These are phyloP conservation scores for Lagodon rhomboides DNA, from an alignment of 2,797 vertebrate genomes.

Conservation along the genomic window DNA sequence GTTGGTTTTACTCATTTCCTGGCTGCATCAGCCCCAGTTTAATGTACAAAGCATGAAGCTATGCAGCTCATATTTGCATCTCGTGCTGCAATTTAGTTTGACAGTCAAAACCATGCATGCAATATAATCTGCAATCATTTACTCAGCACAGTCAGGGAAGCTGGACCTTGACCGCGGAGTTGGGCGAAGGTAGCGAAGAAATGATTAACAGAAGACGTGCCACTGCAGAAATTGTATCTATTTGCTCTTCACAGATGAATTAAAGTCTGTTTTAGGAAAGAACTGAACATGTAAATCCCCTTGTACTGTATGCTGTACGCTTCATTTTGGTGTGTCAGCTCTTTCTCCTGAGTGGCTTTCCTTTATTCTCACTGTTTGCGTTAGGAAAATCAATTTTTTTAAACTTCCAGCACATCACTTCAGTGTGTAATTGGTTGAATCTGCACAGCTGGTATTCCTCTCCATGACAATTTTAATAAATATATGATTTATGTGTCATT, in stretches of 20 bases:
- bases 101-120: constrained; percentile 17
- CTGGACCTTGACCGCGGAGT: not conserved
- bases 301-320: not conserved
- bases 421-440: constrained; percentile 11
- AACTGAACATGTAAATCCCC: not conserved
- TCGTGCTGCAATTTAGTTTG: constrained; percentile 4
- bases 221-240: not conserved
- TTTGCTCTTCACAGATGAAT: not conserved
- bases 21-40: constrained; percentile 14
- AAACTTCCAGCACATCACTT: not conserved
- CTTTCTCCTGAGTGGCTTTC: not conserved
- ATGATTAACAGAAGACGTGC: constrained; percentile 5
- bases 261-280: not conserved
- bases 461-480: not conserved
- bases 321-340: not conserved
- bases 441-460: constrained; percentile 7
- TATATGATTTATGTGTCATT: not conserved
- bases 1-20: constrained; percentile 2
- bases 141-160: not conserved
- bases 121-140: constrained; percentile 24
- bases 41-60: constrained; percentile 2
- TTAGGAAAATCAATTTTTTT: not conserved
- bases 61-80: constrained; percentile 20
- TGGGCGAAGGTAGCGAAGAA: not conserved
- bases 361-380: not conserved